Evolutionary conservation across 2,797 vertebrate genomes (phyloP), one percentile per base, ranked within the genome.

Genomic region (Hippopotamyrus pictus): DNA sequence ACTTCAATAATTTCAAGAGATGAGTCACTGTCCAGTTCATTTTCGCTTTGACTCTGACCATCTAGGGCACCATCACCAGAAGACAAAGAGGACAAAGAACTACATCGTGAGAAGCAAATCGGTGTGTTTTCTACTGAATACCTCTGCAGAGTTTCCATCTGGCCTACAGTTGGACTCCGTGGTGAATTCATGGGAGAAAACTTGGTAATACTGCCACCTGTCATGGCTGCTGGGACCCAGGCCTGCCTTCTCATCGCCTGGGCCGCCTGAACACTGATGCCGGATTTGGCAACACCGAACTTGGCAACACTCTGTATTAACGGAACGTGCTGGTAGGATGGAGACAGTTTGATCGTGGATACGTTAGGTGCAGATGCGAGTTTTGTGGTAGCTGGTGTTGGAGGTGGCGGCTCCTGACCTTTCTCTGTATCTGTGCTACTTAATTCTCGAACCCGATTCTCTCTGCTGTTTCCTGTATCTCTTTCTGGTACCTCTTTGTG

Each of bases 1-100:
- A 97, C 96, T 91, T 99, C 98, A 89, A 99, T 96, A 50, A 98
- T 99, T 93, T 99, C 99, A 90, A 99, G 94, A 0, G 99, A 99
- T 0, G 97, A 98, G 93, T 99, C 98, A 0, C 97, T 99, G 69
- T 98, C 98, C 83, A 97, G 94, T 85, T 97, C 97, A 0, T 97
- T 97, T 92, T 99, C 98, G 0, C 98, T 99, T 89, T 97, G 98
- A 90, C 96, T 97, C 41, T 96, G 96, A n/a, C 95, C 97, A 0
- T 98, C 97, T 90, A 98, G 92, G 0, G 95, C 96, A 0, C 96
- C 98, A 37, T 99, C 98, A 0, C 97, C 97, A 0, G 98, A 99
- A 12, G 98, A 99, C 0, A 99, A 96, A 0, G 99, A 99, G 7
- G 98, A 99, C 88, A 99, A 94, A 0, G 99, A 99, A 89, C 98